These are phyloP conservation scores for Euura lappo DNA, from an alignment of 1,140 invertebrate species.

Conservation along the genomic window DNA sequence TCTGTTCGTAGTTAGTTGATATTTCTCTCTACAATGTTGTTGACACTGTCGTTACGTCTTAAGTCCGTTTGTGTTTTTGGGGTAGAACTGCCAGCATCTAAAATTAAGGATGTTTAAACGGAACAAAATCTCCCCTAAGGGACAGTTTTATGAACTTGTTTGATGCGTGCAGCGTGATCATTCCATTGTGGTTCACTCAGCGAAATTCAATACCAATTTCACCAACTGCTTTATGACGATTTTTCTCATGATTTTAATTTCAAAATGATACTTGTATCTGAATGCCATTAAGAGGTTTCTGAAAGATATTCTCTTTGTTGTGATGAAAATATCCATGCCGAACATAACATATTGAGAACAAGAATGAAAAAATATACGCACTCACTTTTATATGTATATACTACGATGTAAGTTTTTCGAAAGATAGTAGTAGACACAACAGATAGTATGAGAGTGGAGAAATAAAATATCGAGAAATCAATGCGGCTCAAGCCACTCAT, in stretches of 20 bases:
- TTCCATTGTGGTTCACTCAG: not conserved
- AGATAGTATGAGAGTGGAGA: too few relatives aligned
- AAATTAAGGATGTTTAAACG: constrained; percentile 49
- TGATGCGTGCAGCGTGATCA: constrained; percentile 7
- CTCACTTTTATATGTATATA: too few relatives aligned
- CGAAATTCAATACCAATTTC: not conserved
- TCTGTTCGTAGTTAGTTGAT: constrained; percentile 10
- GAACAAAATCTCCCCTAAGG: constrained; percentile 55
- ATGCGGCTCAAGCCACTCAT: too few relatives aligned
- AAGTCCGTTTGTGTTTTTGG: constrained; percentile 30
- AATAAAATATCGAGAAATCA: too few relatives aligned
- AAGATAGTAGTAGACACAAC: too few relatives aligned
- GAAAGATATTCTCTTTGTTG: not conserved
- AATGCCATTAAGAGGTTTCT: not conserved
- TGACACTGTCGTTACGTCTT: not conserved
- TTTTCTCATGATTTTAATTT: constrained; percentile 5
- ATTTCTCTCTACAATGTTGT: constrained; percentile 9
- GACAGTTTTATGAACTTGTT: constrained; percentile 56
- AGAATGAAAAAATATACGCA: not conserved
- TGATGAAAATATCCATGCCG: not conserved
- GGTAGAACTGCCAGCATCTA: constrained; percentile 52
- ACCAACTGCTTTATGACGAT: not conserved
- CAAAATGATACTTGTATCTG: not conserved
- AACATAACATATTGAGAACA: not conserved
- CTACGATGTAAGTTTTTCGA: too few relatives aligned